Evolutionary conservation across 2,113 vertebrate species (phyloP).

Genomic region (Athene noctua): DNA sequence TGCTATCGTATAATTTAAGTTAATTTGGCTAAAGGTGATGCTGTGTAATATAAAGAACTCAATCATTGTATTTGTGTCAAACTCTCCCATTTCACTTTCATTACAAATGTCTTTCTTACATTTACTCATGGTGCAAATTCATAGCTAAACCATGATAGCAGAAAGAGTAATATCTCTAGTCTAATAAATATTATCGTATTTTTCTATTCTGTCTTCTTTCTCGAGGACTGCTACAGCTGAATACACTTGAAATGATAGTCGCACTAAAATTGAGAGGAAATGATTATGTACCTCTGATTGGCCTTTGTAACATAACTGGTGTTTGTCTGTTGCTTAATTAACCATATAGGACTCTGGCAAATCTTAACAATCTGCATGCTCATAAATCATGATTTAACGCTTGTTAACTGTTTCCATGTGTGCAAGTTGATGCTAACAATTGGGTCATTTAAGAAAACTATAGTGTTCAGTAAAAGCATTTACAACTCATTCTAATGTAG

Average conservation of each 20-base stretch:
- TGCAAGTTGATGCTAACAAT: conserved; percentile 62
- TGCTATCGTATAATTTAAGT: conserved; percentile 78
- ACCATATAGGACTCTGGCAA: conserved; percentile 52
- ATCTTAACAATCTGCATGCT: conserved; percentile 49
- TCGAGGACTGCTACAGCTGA: conserved; percentile 69
- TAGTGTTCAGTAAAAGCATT: conserved; percentile 57
- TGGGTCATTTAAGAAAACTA: conserved; percentile 48
- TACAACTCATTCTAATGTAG: conserved; percentile 35
- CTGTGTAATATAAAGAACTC: conserved; percentile 56
- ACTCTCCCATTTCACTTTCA: conserved; percentile 69
- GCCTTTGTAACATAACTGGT: conserved; percentile 54
- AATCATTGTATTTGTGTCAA: conserved; percentile 65
- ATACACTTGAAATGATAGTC: conserved; percentile 64
- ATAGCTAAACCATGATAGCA: conserved; percentile 46
- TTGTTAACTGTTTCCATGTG: conserved; percentile 66
- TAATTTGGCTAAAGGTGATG: conserved; percentile 58
- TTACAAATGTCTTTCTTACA: conserved; percentile 64
- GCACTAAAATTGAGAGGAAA: conserved; percentile 61
- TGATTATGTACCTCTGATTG: conserved; percentile 64
- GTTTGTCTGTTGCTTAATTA: conserved; percentile 60
- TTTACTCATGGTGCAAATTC: conserved; percentile 40
- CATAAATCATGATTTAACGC: conserved; percentile 51
- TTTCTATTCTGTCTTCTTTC: conserved; percentile 66
- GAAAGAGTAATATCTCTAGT: conserved; percentile 50
- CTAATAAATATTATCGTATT: conserved; percentile 53